Conservation (phyloP, 2,888 invertebrate species). For the Carpatolechia fugitivella region DNA sequence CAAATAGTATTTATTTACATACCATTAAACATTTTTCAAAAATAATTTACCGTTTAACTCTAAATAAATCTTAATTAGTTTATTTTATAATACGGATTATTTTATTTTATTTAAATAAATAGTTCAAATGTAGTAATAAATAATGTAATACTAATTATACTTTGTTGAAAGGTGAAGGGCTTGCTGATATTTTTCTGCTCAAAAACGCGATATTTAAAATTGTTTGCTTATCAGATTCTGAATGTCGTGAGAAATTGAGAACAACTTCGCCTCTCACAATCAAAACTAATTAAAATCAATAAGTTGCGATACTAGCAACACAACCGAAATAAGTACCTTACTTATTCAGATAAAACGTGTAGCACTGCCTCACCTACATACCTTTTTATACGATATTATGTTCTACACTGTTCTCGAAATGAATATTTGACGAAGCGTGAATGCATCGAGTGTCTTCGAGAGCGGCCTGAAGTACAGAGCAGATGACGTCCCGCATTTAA, state of each 20-base stretch:
- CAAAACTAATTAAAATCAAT: conserved; percentile 4
- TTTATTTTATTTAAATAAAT: no score
- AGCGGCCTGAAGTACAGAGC: conserved; percentile 50
- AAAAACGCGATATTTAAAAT: neutral
- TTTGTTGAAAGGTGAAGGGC: neutral
- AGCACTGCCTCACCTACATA: neutral
- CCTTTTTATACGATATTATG: neutral
- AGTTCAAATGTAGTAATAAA: no score
- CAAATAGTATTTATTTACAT: no score
- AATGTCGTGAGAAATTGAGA: neutral
- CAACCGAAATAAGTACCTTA: neutral
- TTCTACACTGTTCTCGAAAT: conserved; percentile 5
- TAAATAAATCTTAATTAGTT: no score
- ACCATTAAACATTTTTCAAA: no score
- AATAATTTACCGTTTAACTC: no score
- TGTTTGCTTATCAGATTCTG: neutral
- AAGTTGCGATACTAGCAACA: neutral
- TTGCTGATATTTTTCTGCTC: neutral
- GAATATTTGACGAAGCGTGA: neutral
- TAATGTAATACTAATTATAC: no score
- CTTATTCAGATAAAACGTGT: neutral
- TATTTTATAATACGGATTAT: no score
- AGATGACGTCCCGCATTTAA: conserved; percentile 57
- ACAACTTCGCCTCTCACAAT: neutral
- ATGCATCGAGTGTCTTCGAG: neutral